Base-by-base conservation (phyloP, 2,888 invertebrate genomes). In the Sminthurides aquaticus region DNA sequence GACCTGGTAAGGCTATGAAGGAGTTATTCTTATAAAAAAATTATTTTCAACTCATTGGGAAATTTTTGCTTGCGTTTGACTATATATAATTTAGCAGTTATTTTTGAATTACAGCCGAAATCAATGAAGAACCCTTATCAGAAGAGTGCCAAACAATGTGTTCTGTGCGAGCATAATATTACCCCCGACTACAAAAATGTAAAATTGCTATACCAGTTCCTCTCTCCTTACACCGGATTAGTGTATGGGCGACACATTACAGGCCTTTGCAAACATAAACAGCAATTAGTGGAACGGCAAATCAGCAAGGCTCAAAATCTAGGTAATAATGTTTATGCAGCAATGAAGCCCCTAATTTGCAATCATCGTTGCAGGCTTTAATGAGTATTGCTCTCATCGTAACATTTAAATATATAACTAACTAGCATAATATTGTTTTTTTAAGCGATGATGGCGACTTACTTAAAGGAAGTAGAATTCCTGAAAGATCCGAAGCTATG, bases 241-340 rank as follows among this genome's bases (percentile, higher is more conserved):
- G 85, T 96, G 68, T 98, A 96, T 78, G 92, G 91, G 0, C 84
- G 88, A 62, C 91, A 97, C 76, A 90, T 98, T 52, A 99, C 98
- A 2, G 94, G 98, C 0, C 82, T 99, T 54, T 99, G 98, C 77
- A 84, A 85, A 76, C 78, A 80, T 5, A 91, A 93, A 78, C 95
- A 97, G 75, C 81, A 81, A 55, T 79, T 83, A 72, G 84, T 96
- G 0, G 87, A 89, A 77, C 77, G 76, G 3, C 90, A 91, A 77
- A 89, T 95, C 48, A 76, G 75, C 0, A 88, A 88, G 76, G 87
- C 95, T 0, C 88, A 89, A 77, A 82, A 80, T 74, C 85, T 87
- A 75, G 91, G 90, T 75, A 74, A 71, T 72, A 60, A 15, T 26
- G 43, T 59, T 20, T 26, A 11, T 43, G 2, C 2, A 20, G 34